phyloP scores from a whole-genome alignment of 2,797 vertebrate genomes.

The Podarcis siculus region DNA sequence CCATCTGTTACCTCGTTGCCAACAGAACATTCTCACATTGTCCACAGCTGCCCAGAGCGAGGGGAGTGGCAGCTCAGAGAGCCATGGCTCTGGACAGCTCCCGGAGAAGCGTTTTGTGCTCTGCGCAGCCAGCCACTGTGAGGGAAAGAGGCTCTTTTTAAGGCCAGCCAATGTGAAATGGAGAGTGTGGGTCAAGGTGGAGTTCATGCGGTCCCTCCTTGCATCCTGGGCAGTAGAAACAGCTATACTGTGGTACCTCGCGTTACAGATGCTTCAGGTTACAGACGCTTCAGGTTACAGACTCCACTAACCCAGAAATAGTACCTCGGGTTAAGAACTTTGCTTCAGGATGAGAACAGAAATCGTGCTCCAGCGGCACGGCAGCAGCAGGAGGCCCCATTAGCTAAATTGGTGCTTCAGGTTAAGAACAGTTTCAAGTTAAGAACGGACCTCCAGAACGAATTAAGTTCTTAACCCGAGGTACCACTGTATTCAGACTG shows the following conservation, averaged over 20 bases:
- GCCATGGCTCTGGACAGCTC: background rate
- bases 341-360: too few relatives aligned
- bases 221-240: background rate
- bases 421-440: too few relatives aligned
- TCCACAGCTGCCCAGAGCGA: background rate
- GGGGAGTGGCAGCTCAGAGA: background rate
- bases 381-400: too few relatives aligned
- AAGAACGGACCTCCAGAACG: too few relatives aligned
- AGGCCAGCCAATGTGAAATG: background rate
- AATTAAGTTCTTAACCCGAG: too few relatives aligned
- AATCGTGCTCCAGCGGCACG: fast-evolving
- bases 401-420: too few relatives aligned
- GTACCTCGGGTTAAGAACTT: too few relatives aligned
- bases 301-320: too few relatives aligned
- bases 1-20: constrained; percentile 50
- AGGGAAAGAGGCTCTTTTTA: background rate
- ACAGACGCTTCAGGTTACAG: too few relatives aligned
- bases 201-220: background rate
- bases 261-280: too few relatives aligned
- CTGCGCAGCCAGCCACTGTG: background rate
- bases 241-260: background rate
- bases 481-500: too few relatives aligned
- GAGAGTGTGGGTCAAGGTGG: background rate
- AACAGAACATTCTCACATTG: constrained; percentile 43
- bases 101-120: too few relatives aligned